Conservation (phyloP, 2,888 invertebrate genomes). For the Limnephilus lunatus region DNA sequence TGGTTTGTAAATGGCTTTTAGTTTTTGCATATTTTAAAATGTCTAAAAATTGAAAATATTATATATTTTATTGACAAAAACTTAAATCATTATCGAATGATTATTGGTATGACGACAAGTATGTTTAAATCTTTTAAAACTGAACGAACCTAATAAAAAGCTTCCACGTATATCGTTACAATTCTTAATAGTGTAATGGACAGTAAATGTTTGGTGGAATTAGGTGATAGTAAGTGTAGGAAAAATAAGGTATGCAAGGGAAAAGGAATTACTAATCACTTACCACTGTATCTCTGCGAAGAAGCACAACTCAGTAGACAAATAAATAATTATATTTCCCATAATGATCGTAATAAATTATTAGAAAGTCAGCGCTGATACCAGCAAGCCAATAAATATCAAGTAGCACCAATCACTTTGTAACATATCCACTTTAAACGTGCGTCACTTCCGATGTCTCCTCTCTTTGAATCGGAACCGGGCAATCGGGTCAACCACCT, state of each 20-base stretch:
- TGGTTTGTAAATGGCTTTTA: too few species aligned
- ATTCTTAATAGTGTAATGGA: background rate
- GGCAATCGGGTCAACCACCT: conserved; percentile 10
- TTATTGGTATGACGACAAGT: background rate
- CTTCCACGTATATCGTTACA: background rate
- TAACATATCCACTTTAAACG: background rate
- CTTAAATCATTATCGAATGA: background rate
- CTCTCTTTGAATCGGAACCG: conserved; percentile 16
- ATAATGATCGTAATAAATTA: background rate
- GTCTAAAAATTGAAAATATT: too few species aligned
- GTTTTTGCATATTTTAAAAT: too few species aligned
- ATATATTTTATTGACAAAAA: background rate
- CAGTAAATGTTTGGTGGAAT: too few species aligned
- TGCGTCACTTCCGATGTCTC: conserved; percentile 34
- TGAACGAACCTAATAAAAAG: background rate
- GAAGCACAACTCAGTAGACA: too few species aligned
- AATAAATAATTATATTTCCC: too few species aligned
- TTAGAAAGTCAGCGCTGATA: background rate
- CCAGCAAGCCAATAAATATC: too few species aligned
- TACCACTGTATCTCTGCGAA: too few species aligned
- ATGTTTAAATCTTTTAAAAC: background rate
- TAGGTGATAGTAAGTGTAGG: too few species aligned
- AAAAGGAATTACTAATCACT: too few species aligned
- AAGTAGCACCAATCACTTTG: background rate
- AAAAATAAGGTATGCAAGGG: too few species aligned